Evolutionary conservation across 2,888 invertebrate genomes (phyloP).

Genomic region (Tyria jacobaeae): DNA sequence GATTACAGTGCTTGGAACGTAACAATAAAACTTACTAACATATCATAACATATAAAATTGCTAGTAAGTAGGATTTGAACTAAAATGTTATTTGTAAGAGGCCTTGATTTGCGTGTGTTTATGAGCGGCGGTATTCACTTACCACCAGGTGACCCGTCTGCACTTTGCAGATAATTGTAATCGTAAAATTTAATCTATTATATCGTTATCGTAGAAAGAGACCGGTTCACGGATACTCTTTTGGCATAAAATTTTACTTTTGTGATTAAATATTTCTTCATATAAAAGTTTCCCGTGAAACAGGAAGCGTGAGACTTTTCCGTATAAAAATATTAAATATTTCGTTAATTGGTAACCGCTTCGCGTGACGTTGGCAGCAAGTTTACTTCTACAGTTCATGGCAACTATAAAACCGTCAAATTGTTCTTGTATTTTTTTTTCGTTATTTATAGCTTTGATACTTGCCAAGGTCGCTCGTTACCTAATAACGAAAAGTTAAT

Average conservation of each 20-base stretch:
- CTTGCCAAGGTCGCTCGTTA: slow-evolving; percentile 32
- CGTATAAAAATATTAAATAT: slow-evolving; percentile 33
- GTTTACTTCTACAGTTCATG: slow-evolving; percentile 36
- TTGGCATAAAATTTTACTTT: slow-evolving; percentile 8
- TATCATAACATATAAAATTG: too few species aligned
- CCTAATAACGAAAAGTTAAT: slow-evolving; percentile 18
- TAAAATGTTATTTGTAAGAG: too few species aligned
- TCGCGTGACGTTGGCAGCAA: slow-evolving; percentile 21
- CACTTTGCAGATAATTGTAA: slow-evolving; percentile 3
- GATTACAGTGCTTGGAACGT: too few species aligned
- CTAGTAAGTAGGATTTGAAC: too few species aligned
- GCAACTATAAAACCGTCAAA: slow-evolving; percentile 41
- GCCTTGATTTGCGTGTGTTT: too few species aligned
- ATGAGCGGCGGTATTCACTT: too few species aligned
- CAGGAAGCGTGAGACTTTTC: slow-evolving; percentile 31
- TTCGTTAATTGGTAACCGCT: slow-evolving; percentile 30
- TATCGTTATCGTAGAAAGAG: slow-evolving; percentile 4
- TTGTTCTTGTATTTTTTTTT: slow-evolving; percentile 30
- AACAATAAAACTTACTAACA: too few species aligned
- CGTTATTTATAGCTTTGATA: slow-evolving; percentile 28
- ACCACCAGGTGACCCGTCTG: too few species aligned
- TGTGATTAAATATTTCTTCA: slow-evolving; percentile 14
- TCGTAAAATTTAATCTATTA: slow-evolving; percentile 5
- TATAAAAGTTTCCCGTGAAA: slow-evolving; percentile 23
- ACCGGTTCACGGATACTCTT: slow-evolving; percentile 13